These are phyloP conservation scores for Luffia ferchaultella DNA, from an alignment of 2,888 invertebrate genomes.

Conservation along the genomic window DNA sequence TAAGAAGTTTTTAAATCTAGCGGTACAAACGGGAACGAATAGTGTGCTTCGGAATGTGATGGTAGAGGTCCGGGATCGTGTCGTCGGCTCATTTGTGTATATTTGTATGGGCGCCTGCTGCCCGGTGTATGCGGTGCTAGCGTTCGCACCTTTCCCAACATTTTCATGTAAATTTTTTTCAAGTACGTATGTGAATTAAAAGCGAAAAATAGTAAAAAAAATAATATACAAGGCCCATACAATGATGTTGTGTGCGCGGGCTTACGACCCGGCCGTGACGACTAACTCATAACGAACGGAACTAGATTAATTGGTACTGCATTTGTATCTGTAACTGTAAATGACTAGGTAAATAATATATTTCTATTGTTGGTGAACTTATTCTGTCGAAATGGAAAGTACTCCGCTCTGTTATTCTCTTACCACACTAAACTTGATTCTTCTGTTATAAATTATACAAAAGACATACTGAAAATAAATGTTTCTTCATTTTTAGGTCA, in stretches of 20 bases:
- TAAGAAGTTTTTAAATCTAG: constrained; percentile 54
- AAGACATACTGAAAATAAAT: constrained; percentile 76
- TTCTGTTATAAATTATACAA: constrained; percentile 70
- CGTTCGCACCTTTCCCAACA: constrained; percentile 44
- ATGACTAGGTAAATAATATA: constrained; percentile 61
- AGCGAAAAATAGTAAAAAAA: constrained; percentile 41
- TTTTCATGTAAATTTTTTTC: constrained; percentile 60
- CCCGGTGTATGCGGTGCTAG: constrained; percentile 26
- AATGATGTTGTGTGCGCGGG: constrained; percentile 18
- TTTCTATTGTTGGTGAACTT: constrained; percentile 61
- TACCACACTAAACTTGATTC: constrained; percentile 57
- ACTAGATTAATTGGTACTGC: constrained; percentile 61
- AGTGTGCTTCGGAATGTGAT: constrained; percentile 56
- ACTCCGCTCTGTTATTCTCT: constrained; percentile 61
- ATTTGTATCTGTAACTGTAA: constrained; percentile 51
- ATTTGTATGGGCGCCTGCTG: constrained; percentile 20
- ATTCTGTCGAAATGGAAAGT: constrained; percentile 53
- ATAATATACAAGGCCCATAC: constrained; percentile 35
- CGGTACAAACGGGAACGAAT: constrained; percentile 55
- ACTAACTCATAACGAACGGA: constrained; percentile 57
- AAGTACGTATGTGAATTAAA: constrained; percentile 52
- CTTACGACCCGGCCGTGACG: constrained; percentile 1
- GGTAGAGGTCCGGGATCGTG: constrained; percentile 17
- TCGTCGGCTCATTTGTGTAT: constrained; percentile 18
- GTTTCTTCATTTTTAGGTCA: constrained; percentile 78